Conservation (phyloP, 35 echinoderm and acorn worm species). For the Acanthaster planci region DNA sequence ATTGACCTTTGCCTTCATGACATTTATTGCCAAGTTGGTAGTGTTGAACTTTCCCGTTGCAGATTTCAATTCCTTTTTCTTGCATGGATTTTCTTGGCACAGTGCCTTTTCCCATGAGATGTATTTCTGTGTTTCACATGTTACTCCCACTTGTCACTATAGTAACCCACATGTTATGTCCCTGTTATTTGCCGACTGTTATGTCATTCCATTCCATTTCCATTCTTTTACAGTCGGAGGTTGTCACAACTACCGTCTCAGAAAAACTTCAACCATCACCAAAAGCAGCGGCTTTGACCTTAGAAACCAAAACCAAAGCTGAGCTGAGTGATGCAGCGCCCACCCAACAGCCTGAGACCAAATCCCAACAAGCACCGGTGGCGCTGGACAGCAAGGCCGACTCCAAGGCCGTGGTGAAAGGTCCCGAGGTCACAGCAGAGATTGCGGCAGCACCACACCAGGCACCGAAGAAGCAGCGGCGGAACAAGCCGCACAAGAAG, state of each 20-base stretch:
- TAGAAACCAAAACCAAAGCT: not conserved
- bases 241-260: not conserved
- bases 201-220: not conserved
- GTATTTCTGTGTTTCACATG: too few species aligned
- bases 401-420: not conserved
- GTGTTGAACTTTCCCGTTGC: too few species aligned
- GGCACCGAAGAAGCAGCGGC: constrained; percentile 41
- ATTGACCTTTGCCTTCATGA: too few species aligned
- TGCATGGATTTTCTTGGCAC: too few species aligned
- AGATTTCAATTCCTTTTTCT: too few species aligned
- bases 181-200: too few species aligned
- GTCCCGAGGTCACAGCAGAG: not conserved
- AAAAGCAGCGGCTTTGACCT: not conserved
- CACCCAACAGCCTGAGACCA: not conserved
- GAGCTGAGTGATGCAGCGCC: not conserved
- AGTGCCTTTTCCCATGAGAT: too few species aligned
- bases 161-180: too few species aligned
- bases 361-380: not conserved
- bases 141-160: too few species aligned
- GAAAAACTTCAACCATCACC: not conserved
- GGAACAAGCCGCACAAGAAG: constrained; percentile 68
- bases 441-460: not conserved
- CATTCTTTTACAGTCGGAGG: not conserved
- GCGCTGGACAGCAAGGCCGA: not conserved
- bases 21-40: too few species aligned